These are phyloP conservation scores for Peromyscus eremicus DNA, from an alignment of 2,797 vertebrate genomes.

Conservation along the genomic window DNA sequence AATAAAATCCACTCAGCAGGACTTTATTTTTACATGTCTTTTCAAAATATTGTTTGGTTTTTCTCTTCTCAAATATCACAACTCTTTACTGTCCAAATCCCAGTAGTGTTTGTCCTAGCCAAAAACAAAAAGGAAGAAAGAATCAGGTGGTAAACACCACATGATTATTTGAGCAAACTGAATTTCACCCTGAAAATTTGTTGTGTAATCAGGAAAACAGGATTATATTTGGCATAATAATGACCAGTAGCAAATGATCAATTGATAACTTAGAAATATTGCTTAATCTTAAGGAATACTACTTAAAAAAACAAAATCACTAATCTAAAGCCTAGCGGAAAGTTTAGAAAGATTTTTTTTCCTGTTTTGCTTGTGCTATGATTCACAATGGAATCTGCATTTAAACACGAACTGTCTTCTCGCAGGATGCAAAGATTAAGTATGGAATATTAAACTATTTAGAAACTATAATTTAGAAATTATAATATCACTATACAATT, in stretches of 20 bases:
- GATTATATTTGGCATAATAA: background rate
- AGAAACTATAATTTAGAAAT: background rate
- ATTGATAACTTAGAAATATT: background rate
- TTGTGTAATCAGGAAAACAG: background rate
- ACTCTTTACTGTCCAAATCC: background rate
- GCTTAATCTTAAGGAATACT: background rate
- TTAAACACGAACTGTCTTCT: background rate
- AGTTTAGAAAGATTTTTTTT: background rate
- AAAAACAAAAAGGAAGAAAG: background rate
- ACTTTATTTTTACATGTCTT: background rate
- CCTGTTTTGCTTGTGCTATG: background rate
- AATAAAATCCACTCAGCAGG: background rate
- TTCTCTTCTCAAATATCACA: background rate
- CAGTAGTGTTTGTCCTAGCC: background rate
- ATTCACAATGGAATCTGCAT: background rate
- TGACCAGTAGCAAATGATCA: background rate
- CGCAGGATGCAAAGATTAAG: background rate
- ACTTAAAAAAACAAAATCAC: background rate
- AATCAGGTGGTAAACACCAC: background rate
- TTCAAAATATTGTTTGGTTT: background rate
- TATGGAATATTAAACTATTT: background rate
- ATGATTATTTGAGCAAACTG: background rate
- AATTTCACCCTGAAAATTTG: background rate
- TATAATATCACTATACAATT: background rate
- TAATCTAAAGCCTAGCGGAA: background rate